These are phyloP conservation scores for Heliothis subflexa DNA, from an alignment of 1,140 invertebrate species.

Conservation along the genomic window DNA sequence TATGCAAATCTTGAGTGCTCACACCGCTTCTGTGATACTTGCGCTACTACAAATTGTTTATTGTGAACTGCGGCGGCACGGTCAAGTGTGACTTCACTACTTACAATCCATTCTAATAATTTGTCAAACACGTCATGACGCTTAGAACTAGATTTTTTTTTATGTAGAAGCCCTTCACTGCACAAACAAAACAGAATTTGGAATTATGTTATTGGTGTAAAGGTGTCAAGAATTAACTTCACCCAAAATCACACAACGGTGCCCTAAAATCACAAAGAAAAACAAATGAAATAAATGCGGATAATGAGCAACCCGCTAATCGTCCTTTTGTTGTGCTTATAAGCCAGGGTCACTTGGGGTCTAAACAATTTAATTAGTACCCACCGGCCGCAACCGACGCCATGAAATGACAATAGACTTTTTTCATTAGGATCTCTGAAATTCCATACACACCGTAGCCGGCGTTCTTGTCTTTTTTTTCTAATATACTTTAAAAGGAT, in stretches of 20 bases:
- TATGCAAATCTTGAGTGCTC: slow-evolving; percentile 77
- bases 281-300: no score
- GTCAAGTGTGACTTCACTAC: slow-evolving; percentile 1
- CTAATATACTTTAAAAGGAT: no score
- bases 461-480: background rate
- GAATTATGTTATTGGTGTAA: no score
- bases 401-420: background rate
- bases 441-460: no score
- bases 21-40: slow-evolving; percentile 55
- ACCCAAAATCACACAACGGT: no score
- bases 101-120: background rate
- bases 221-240: no score
- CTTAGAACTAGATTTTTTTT: no score
- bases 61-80: slow-evolving; percentile 40
- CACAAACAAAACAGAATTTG: no score
- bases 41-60: slow-evolving; percentile 55
- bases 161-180: no score
- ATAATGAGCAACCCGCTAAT: background rate
- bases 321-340: slow-evolving; percentile 4
- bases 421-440: background rate
- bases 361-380: slow-evolving; percentile 29
- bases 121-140: no score
- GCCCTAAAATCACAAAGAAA: no score
- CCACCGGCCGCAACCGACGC: background rate
- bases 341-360: slow-evolving; percentile 9